These are phyloP conservation scores for Mastacembelus armatus DNA, from an alignment of 2,797 vertebrate species.

Conservation along the genomic window DNA sequence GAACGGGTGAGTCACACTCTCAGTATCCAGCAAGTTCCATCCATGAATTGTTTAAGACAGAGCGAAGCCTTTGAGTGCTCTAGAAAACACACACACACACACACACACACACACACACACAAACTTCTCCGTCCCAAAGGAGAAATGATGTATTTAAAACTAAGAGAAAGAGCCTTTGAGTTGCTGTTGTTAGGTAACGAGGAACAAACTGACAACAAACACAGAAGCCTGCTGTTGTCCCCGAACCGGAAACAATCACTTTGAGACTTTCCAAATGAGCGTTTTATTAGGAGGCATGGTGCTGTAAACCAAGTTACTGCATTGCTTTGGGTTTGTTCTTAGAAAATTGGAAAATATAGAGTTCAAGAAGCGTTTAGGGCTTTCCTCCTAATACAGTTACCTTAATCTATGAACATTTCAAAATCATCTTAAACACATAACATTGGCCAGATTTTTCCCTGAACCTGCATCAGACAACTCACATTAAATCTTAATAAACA, in stretches of 20 bases:
- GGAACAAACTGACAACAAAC: slow-evolving; percentile 74
- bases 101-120: neutral
- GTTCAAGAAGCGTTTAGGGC: neutral
- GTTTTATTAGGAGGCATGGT: slow-evolving; percentile 72
- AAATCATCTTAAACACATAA: slow-evolving; percentile 26
- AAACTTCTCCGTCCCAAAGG: slow-evolving; percentile 28
- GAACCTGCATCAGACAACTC: slow-evolving; percentile 52
- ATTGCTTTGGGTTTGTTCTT: slow-evolving; percentile 64
- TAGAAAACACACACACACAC: too few species aligned
- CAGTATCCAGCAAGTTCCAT: slow-evolving; percentile 72
- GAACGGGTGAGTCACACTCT: slow-evolving; percentile 75
- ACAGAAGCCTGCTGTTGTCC: slow-evolving; percentile 42
- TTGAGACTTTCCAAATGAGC: slow-evolving; percentile 77
- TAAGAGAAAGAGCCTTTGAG: slow-evolving; percentile 65
- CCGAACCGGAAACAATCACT: slow-evolving; percentile 77
- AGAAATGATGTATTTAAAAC: slow-evolving; percentile 51
- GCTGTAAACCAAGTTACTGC: slow-evolving; percentile 73
- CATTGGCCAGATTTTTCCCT: neutral
- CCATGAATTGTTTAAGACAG: slow-evolving; percentile 77
- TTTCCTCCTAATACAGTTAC: slow-evolving; percentile 30
- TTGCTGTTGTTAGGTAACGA: slow-evolving; percentile 75
- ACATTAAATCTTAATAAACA: slow-evolving; percentile 62
- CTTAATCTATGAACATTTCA: slow-evolving; percentile 34
- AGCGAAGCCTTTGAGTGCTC: slow-evolving; percentile 69
- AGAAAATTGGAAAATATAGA: slow-evolving; percentile 57